Base-by-base conservation (phyloP, 2,797 vertebrate species). In the Muraenolepis orangiensis region DNA sequence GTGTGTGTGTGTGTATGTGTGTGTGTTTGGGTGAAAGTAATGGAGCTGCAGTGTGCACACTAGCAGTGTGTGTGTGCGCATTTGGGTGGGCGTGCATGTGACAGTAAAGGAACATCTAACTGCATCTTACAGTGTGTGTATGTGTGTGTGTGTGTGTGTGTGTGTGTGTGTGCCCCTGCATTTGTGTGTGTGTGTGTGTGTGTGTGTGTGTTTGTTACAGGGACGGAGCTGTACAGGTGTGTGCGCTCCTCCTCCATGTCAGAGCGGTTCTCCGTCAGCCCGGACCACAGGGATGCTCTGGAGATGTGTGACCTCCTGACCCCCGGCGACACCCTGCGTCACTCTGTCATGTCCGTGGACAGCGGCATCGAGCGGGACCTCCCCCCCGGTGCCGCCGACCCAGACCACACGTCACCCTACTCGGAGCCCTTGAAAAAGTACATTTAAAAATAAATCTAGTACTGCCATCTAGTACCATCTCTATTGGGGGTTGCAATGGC, bases 321-420 rank as follows among this genome's bases (percentile, higher is more conserved):
- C 0, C 83, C 84, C 6, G 40, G 72, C 0, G 88, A 93, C 79
- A 91, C 91, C 86, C 90, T 90, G 0, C 94, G 96, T 70, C 93
- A 92, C 78, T 99, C 97, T 0, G 40, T 98, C 80, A 90, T 97
- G 83, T 98, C 97, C 81, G 96, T 92, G 0, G 97, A 99, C 92
- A 98, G 97, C 0, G 97, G 97, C 46, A 99, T 99, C 0, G 96
- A 97, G 73, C 90, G 94, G 31, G 97, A 98, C 89, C 85, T 98
- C 66, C 91, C 90, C 0, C 87, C 88, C 0, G 14, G n/a, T 0
- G 23, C 75, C 0, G 94, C 94, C 28, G 16, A 51, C 12, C 26
- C 26, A 3, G 66, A 67, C 29, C 57, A 26, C n/a, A 4, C 7
- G 23, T 12, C 57, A 10, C 23, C 57, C n/a, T 11, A n/a, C n/a